Evolutionary conservation across 2,888 invertebrate species (phyloP).

Genomic region (Noctua janthe): DNA sequence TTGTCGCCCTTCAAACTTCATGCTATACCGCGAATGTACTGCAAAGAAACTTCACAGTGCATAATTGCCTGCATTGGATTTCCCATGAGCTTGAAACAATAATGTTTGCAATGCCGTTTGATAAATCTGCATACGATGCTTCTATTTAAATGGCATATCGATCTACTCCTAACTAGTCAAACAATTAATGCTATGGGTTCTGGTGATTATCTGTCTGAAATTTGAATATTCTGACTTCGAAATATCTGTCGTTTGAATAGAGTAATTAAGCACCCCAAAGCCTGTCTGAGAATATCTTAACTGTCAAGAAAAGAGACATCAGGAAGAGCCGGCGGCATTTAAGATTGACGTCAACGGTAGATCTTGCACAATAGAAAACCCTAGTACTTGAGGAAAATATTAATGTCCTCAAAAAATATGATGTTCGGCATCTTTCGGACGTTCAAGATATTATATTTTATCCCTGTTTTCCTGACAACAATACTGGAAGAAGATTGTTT

Average conservation of each 20-base stretch:
- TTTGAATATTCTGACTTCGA: slow-evolving; percentile 14
- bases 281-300: slow-evolving; percentile 7
- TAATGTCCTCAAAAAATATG: slow-evolving; percentile 22
- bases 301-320: slow-evolving; percentile 22
- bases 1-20: slow-evolving; percentile 61
- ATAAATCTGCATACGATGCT: slow-evolving; percentile 25
- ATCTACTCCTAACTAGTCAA: not conserved
- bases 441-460: slow-evolving; percentile 37
- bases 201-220: slow-evolving; percentile 4
- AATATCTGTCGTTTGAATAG: slow-evolving; percentile 16
- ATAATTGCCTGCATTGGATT: slow-evolving; percentile 68
- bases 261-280: slow-evolving; percentile 12
- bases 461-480: slow-evolving; percentile 21
- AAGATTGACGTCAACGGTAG: slow-evolving; percentile 36
- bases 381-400: slow-evolving; percentile 28
- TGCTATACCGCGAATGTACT: slow-evolving; percentile 24
- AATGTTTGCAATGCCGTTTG: slow-evolving; percentile 37
- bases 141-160: slow-evolving; percentile 11
- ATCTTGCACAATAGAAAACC: slow-evolving; percentile 38
- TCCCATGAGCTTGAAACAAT: slow-evolving; percentile 66
- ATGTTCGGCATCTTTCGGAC: slow-evolving; percentile 8
- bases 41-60: slow-evolving; percentile 63
- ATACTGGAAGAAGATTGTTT: slow-evolving; percentile 29
- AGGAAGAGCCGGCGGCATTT: slow-evolving; percentile 17
- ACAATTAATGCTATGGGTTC: slow-evolving; percentile 2